These are phyloP conservation scores for Nettapus auritus DNA, from an alignment of 2,113 vertebrate genomes.

Conservation along the genomic window DNA sequence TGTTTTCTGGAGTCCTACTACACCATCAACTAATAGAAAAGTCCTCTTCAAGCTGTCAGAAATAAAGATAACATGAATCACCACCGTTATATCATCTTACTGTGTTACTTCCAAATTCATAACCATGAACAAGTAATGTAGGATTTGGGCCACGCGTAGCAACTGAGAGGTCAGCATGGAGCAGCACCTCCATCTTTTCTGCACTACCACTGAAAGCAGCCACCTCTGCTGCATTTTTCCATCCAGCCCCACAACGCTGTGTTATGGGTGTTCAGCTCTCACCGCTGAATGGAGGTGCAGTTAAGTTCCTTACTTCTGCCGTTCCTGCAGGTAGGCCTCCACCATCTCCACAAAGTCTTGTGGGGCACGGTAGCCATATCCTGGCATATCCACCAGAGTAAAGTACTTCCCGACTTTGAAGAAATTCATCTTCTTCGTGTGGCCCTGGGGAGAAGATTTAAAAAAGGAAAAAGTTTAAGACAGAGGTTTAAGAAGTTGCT, in stretches of 20 bases:
- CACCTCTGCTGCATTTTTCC: neutral
- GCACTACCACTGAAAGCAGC: neutral
- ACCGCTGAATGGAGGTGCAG: neutral
- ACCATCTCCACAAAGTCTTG: constrained; percentile 94
- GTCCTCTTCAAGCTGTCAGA: constrained; percentile 88
- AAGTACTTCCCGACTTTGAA: constrained; percentile 90
- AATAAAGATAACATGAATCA: constrained; percentile 13
- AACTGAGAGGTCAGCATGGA: neutral
- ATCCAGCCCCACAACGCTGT: neutral
- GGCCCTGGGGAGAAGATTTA: constrained; percentile 80
- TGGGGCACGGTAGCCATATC: constrained; percentile 90
- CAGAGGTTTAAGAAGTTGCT: neutral
- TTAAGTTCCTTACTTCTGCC: constrained; percentile 81
- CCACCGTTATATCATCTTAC: neutral
- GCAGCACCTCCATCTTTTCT: neutral
- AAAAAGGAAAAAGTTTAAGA: neutral
- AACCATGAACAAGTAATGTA: neutral
- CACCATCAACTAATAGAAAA: constrained; percentile 91
- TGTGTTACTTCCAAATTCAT: neutral
- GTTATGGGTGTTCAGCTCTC: neutral
- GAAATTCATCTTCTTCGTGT: constrained; percentile 98
- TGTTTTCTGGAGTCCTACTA: constrained; percentile 83
- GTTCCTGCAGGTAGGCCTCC: constrained; percentile 88
- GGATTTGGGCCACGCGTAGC: neutral
- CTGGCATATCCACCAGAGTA: constrained; percentile 95